These are phyloP conservation scores for Chrysolina oricalcia DNA, from an alignment of 2,888 invertebrate genomes.

Conservation along the genomic window DNA sequence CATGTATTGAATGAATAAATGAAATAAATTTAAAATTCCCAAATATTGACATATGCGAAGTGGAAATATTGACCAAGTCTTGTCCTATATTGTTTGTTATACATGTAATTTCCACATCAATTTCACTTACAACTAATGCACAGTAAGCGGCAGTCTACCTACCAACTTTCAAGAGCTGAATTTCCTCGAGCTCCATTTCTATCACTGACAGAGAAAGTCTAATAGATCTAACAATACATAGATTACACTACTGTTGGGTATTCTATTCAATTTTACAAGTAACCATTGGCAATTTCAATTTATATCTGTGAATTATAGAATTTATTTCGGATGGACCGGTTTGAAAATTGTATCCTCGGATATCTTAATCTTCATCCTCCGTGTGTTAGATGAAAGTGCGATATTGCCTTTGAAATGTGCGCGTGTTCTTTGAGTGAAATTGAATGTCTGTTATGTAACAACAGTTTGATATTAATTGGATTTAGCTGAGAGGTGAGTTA, in stretches of 20 bases:
- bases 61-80: too few relatives aligned
- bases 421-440: neutral
- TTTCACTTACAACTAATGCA: neutral
- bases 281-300: neutral
- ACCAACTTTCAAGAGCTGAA: neutral
- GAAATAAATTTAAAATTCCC: too few relatives aligned
- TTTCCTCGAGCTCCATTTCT: slow-evolving; percentile 24
- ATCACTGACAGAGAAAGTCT: slow-evolving; percentile 23
- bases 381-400: neutral
- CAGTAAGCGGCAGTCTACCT: neutral
- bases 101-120: neutral
- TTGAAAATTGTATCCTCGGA: neutral
- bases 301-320: neutral
- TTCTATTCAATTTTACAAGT: neutral
- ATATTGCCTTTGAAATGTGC: neutral
- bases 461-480: neutral
- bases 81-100: too few relatives aligned
- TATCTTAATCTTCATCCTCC: neutral
- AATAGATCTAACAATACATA: neutral
- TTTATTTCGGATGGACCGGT: neutral
- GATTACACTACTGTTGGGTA: neutral
- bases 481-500: neutral
- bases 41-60: too few relatives aligned
- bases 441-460: neutral
- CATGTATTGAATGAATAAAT: too few relatives aligned